Evolutionary conservation across 2,888 invertebrate genomes (phyloP), one percentile per base, ranked within the genome.

Genomic region (Andrena haemorrhoa): DNA sequence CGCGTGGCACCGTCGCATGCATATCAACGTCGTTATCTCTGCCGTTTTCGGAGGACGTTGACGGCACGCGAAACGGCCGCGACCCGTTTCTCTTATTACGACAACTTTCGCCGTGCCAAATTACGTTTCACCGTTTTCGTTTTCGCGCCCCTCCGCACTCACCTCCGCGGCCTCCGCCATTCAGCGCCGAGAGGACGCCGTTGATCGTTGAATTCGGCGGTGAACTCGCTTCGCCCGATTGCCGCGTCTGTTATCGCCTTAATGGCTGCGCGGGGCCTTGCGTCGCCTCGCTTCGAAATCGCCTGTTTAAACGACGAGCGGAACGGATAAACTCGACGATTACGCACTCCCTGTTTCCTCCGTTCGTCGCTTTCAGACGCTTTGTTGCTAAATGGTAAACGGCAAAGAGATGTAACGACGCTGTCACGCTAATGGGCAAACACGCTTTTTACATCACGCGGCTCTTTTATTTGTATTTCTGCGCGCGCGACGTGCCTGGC

Each of bases 171-270:
- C 49, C 60, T 29, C 31, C 60, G 5, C 29, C 33, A 6, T 26
- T 41, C 35, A 12, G 23, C 31, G 8, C 58, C 47, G n/a, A 26
- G 56, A 72, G 75, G 79, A 70, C 69, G 65, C 58, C 73, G 83
- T 85, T 88, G 86, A 89, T 88, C 83, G 88, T 87, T 72, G 65
- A 47, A 81, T 86, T 83, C 82, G 79, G 72, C 74, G 83, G 83
- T 79, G 75, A 86, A 87, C 86, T 83, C 82, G 79, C 71, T 61
- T 64, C 79, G 47, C 83, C 75, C 87, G 89, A 90, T 90, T 89
- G 86, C 83, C 85, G 79, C 85, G 79, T 88, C 80, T 77, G 88
- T 90, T 89, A 88, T 76, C 82, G 77, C 70, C 81, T 81, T 88
- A 84, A 88, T 83, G 83, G 79, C 61, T 82, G 72, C 63, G 53